Conservation (phyloP, 2,888 invertebrate species). For the Dicyrtoma fusca region DNA sequence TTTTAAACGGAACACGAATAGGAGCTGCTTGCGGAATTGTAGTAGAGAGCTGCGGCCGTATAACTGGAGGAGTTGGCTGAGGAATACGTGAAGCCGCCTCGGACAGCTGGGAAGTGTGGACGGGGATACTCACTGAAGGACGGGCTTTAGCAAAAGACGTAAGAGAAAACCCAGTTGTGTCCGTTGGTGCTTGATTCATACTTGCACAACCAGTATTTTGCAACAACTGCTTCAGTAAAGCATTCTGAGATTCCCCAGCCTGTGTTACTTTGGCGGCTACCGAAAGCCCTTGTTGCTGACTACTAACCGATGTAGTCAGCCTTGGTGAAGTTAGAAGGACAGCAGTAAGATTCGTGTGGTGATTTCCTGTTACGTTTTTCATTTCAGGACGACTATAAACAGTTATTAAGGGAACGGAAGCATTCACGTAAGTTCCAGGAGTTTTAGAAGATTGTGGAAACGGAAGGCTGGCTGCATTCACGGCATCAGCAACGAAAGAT, state of each 20-base stretch:
- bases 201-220: constrained; percentile 76
- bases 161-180: constrained; percentile 50
- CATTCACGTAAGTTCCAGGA: constrained; percentile 15
- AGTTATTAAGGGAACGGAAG: constrained; percentile 38
- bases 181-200: constrained; percentile 51
- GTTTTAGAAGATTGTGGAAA: constrained; percentile 47
- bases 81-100: constrained; percentile 56
- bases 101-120: constrained; percentile 51
- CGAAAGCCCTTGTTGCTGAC: constrained; percentile 33
- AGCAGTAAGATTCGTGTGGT: constrained; percentile 35
- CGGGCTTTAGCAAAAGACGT: constrained; percentile 43
- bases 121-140: constrained; percentile 37
- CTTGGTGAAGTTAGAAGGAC: constrained; percentile 41
- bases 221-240: constrained; percentile 70
- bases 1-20: constrained; percentile 25
- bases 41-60: constrained; percentile 64
- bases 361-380: constrained; percentile 24
- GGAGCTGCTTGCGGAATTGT: background rate
- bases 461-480: constrained; percentile 51
- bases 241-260: constrained; percentile 84
- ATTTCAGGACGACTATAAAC: constrained; percentile 43
- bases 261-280: constrained; percentile 55
- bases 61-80: constrained; percentile 56
- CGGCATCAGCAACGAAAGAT: constrained; percentile 55
- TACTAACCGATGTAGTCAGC: constrained; percentile 35